phyloP scores from a whole-genome alignment of 2,113 vertebrate genomes.

The Neodon shergylaensis region DNA sequence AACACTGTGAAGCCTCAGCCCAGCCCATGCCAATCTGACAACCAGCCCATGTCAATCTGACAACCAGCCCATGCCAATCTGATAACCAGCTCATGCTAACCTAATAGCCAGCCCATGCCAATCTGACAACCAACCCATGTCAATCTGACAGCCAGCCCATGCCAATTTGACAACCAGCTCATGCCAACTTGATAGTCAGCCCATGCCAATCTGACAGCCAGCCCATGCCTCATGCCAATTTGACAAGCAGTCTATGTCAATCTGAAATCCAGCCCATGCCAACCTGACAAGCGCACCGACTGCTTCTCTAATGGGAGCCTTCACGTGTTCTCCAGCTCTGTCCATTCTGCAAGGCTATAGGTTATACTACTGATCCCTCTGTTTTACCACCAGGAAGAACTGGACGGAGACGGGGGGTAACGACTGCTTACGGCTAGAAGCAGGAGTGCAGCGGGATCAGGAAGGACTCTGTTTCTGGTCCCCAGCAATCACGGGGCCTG shows the following conservation, averaged over 20 bases:
- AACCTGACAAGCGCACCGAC: not conserved
- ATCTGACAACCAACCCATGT: fast-evolving
- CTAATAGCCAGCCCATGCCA: not conserved
- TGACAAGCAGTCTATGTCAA: no score
- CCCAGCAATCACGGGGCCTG: not conserved
- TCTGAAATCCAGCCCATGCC: no score
- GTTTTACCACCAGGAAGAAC: not conserved
- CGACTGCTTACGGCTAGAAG: not conserved
- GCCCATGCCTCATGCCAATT: no score
- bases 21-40: not conserved
- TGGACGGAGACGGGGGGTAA: not conserved
- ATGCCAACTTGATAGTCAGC: not conserved
- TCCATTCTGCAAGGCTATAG: not conserved
- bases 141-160: no score
- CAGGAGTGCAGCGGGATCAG: not conserved
- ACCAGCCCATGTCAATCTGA: not conserved
- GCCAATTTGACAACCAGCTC: no score
- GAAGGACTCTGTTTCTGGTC: not conserved
- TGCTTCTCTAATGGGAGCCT: not conserved
- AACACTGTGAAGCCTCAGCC: not conserved
- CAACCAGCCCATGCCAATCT: no score
- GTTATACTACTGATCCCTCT: not conserved
- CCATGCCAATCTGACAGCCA: no score
- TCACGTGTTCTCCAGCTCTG: not conserved
- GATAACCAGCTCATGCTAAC: fast-evolving